A percentile compares a stretch with the other conserved stretches of the same genome.
Conservation (phyloP, 2,888 invertebrate species). For the Cotesia congregata region DNA sequence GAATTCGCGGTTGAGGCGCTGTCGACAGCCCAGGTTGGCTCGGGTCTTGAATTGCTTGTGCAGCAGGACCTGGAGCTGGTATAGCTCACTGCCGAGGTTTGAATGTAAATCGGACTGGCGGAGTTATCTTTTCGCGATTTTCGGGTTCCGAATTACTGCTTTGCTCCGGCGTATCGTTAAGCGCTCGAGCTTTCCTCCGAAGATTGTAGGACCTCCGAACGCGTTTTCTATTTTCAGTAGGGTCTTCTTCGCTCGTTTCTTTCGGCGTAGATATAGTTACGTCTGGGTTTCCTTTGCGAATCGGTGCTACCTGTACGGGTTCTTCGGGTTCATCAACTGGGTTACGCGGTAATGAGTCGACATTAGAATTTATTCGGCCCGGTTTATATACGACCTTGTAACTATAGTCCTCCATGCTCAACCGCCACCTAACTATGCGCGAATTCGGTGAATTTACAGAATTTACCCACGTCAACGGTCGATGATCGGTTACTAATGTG, state of each 20-base stretch:
- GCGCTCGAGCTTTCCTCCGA: too few relatives aligned
- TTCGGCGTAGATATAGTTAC: neutral
- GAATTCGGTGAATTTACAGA: slow-evolving; percentile 54
- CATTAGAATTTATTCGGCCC: slow-evolving; percentile 55
- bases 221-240: neutral
- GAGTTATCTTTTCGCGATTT: too few relatives aligned
- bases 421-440: slow-evolving; percentile 53
- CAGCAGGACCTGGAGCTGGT: too few relatives aligned
- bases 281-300: neutral
- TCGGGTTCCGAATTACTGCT: too few relatives aligned
- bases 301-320: neutral
- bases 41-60: too few relatives aligned
- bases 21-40: too few relatives aligned
- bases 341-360: slow-evolving; percentile 54
- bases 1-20: too few relatives aligned
- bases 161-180: too few relatives aligned
- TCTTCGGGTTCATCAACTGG: slow-evolving; percentile 18
- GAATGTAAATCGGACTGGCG: too few relatives aligned
- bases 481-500: slow-evolving; percentile 51
- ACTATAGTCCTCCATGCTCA: slow-evolving; percentile 55
- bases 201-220: neutral
- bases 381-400: slow-evolving; percentile 58
- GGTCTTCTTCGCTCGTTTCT: neutral
- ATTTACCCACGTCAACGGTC: slow-evolving; percentile 50
- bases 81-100: too few relatives aligned